Percentiles rank a stretch among this genome's conserved stretches.
These are phyloP conservation scores for Ecdyonurus torrentis DNA, from an alignment of 2,888 invertebrate species.

Conservation along the genomic window DNA sequence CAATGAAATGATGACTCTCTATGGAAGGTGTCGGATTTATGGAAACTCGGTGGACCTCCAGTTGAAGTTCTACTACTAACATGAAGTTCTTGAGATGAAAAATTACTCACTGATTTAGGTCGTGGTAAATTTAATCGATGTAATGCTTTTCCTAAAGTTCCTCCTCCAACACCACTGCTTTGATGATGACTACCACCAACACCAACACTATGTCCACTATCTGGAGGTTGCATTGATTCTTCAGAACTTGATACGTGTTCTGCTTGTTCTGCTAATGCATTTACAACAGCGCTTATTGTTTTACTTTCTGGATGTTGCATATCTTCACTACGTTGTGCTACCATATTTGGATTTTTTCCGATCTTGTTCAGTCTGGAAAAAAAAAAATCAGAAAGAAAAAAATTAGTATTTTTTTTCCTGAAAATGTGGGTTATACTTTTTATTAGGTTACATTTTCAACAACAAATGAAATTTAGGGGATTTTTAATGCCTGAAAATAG, in stretches of 20 bases:
- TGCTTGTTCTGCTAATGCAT: conserved; percentile 79
- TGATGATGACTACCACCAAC: conserved; percentile 30
- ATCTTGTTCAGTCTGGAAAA: conserved; percentile 78
- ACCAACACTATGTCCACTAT: conserved; percentile 30
- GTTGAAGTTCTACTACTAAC: neutral
- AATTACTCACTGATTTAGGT: conserved; percentile 72
- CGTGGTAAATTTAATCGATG: conserved; percentile 40
- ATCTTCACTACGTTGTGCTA: conserved; percentile 56
- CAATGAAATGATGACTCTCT: conserved; percentile 35
- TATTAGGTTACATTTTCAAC: too few species aligned
- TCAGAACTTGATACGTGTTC: conserved; percentile 66
- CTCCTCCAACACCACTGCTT: too few species aligned
- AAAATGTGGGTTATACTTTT: too few species aligned
- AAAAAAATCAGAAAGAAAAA: neutral
- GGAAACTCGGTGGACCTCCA: conserved; percentile 36
- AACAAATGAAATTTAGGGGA: too few species aligned
- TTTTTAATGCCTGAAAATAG: too few species aligned
- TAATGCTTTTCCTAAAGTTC: conserved; percentile 27
- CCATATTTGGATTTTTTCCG: conserved; percentile 91
- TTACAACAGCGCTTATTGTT: conserved; percentile 85
- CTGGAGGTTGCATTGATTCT: conserved; percentile 37
- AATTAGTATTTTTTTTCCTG: too few species aligned
- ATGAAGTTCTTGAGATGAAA: conserved; percentile 22
- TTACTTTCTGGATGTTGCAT: conserved; percentile 40
- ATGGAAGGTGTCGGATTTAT: conserved; percentile 66